phyloP scores from a whole-genome alignment of 2,113 vertebrate species.

The Callithrix jacchus region DNA sequence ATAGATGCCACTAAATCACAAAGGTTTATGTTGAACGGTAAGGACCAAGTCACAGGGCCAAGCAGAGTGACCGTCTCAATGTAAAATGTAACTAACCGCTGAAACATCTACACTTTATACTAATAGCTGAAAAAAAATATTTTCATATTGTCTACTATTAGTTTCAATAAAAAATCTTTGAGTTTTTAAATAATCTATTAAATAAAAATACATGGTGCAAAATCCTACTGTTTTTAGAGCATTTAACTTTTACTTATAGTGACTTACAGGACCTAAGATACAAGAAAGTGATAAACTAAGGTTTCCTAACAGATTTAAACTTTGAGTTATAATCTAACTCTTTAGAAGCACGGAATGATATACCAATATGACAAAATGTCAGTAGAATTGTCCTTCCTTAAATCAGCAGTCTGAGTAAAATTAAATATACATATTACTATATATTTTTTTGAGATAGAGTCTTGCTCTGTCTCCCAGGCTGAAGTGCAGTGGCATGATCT shows the following conservation, averaged over 20 bases:
- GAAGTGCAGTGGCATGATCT: too few relatives aligned
- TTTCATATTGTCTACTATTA: background rate
- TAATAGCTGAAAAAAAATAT: conserved; percentile 13
- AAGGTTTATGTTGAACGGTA: background rate
- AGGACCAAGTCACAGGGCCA: background rate
- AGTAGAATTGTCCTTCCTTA: background rate
- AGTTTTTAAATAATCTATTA: background rate
- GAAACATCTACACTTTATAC: conserved; percentile 4
- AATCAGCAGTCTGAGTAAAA: background rate
- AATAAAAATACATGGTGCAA: conserved; percentile 28
- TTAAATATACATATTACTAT: background rate
- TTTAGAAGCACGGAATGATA: background rate
- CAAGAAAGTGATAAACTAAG: background rate
- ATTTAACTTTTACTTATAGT: background rate
- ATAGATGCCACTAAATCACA: background rate
- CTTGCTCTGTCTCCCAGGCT: too few relatives aligned
- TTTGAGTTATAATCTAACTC: conserved; percentile 9
- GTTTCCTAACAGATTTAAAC: conserved; percentile 28
- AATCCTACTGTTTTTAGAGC: background rate
- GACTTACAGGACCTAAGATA: background rate
- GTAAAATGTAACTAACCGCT: background rate
- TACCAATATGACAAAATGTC: background rate
- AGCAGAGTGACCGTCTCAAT: background rate
- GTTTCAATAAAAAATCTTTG: conserved; percentile 22
- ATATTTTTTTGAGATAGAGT: too few relatives aligned